Conservation (phyloP, 2,888 invertebrate genomes). For the Minunthozetes semirufus region DNA sequence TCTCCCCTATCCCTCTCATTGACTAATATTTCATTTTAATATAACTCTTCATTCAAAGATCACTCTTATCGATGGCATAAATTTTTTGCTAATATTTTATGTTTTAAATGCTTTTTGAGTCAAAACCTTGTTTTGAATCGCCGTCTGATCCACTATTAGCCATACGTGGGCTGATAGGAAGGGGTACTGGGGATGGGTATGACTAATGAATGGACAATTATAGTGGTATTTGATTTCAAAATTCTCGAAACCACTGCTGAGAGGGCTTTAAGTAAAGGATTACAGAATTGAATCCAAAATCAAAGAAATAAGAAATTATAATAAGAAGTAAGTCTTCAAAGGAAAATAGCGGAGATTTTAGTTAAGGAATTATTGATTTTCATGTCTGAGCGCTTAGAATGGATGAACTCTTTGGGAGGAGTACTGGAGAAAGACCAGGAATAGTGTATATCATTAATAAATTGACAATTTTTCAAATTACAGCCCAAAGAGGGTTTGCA, state of each 20-base stretch:
- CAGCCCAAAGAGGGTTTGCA: not conserved
- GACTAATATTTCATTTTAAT: not conserved
- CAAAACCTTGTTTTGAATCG: too few relatives aligned
- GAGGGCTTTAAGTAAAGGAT: conserved; percentile 1
- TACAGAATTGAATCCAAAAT: not conserved
- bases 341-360: not conserved
- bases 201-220: conserved; percentile 27
- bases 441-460: conserved; percentile 10
- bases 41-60: not conserved
- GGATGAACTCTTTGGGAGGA: too few relatives aligned
- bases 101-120: not conserved
- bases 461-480: conserved; percentile 18
- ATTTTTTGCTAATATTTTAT: not conserved
- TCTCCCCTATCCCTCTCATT: not conserved
- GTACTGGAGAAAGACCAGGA: not conserved
- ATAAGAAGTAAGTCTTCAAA: not conserved
- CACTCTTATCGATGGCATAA: conserved; percentile 24
- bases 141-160: too few relatives aligned
- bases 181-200: not conserved
- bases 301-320: not conserved
- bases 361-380: not conserved
- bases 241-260: not conserved
- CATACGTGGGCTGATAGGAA: conserved; percentile 5
- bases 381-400: not conserved
- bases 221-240: conserved; percentile 18